Evolutionary conservation across 2,888 invertebrate species (phyloP).

Genomic region (Drosophila vallismaia): DNA sequence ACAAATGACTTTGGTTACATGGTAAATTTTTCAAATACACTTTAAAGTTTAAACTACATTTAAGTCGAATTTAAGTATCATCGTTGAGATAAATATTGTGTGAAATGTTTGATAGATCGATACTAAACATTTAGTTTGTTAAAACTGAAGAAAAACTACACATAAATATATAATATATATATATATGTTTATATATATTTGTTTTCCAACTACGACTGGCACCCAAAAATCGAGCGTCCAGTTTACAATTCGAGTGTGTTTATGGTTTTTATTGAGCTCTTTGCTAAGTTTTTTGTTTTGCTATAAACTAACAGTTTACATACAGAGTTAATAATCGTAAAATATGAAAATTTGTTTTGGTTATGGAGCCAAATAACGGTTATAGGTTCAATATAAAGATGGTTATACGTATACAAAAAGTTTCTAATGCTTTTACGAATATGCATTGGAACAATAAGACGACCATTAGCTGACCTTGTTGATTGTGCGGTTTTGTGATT

Average conservation of each 20-base stretch:
- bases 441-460: conserved; percentile 66
- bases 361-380: conserved; percentile 41
- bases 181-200: not conserved
- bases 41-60: conserved; percentile 23
- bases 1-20: conserved; percentile 25
- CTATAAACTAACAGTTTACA: conserved; percentile 57
- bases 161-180: conserved; percentile 13
- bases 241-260: conserved; percentile 57
- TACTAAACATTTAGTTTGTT: conserved; percentile 14
- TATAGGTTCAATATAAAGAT: conserved; percentile 41
- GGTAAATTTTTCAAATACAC: conserved; percentile 11
- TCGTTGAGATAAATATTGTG: conserved; percentile 14
- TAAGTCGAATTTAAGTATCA: not conserved
- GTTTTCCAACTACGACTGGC: conserved; percentile 58
- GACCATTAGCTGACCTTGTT: conserved; percentile 78
- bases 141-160: conserved; percentile 35
- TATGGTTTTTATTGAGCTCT: conserved; percentile 30
- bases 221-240: conserved; percentile 35
- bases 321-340: conserved; percentile 57
- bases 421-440: conserved; percentile 53
- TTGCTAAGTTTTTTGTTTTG: conserved; percentile 36
- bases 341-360: conserved; percentile 48
- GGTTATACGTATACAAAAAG: conserved; percentile 43
- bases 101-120: conserved; percentile 18
- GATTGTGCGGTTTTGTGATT: conserved; percentile 22